Evolutionary conservation across 2,797 vertebrate species (phyloP).

Genomic region (Poeciliopsis paucimaculata): DNA sequence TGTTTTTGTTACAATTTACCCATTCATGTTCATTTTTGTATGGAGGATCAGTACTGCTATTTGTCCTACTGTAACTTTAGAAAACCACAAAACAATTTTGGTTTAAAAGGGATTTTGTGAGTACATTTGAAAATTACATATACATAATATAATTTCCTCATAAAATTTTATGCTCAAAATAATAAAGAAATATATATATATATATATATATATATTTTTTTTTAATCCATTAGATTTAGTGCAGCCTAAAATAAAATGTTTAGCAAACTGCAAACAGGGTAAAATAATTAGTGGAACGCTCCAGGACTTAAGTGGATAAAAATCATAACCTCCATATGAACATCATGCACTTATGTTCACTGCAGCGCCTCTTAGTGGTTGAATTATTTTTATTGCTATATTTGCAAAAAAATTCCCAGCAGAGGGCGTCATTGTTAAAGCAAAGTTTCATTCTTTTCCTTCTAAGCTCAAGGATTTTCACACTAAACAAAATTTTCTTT

Average conservation of each 20-base stretch:
- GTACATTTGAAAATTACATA: not conserved
- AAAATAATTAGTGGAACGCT: not conserved
- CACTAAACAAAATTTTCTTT: not conserved
- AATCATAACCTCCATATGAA: not conserved
- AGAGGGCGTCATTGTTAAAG: conserved; percentile 42
- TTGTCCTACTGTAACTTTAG: not conserved
- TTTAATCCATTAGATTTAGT: not conserved
- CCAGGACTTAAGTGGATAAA: not conserved
- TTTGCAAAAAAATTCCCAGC: conserved; percentile 18
- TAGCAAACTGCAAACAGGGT: not conserved
- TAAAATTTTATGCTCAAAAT: not conserved
- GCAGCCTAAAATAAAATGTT: not conserved
- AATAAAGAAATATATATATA: not conserved
- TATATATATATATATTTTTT: too few species aligned
- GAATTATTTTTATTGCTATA: not conserved
- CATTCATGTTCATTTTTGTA: not conserved
- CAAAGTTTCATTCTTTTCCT: too few species aligned
- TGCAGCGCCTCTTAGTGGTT: conserved; percentile 2
- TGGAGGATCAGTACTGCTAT: not conserved
- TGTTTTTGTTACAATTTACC: not conserved
- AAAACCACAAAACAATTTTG: not conserved
- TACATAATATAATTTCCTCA: not conserved
- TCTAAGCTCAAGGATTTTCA: not conserved
- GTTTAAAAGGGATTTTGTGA: not conserved
- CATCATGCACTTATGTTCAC: not conserved